Evolutionary conservation across 2,113 vertebrate species (phyloP).

Genomic region (Phrynocephalus versicolor): DNA sequence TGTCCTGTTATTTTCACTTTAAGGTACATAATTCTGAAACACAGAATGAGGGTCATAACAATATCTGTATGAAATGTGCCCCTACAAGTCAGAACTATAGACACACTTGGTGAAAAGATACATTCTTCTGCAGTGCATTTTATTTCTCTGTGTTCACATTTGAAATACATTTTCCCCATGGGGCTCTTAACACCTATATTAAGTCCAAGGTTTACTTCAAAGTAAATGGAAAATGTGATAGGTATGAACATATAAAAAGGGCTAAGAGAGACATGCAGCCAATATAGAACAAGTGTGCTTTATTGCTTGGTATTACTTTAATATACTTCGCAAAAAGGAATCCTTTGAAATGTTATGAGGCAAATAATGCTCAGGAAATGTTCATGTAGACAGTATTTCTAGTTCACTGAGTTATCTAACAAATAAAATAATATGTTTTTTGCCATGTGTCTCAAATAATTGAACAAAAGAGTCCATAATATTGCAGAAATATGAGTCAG

Average conservation of each 20-base stretch:
- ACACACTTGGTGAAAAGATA: conserved; percentile 2
- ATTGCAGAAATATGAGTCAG: not conserved
- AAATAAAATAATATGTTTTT: not conserved
- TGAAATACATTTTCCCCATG: conserved; percentile 10
- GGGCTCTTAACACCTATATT: not conserved
- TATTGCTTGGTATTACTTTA: conserved; percentile 18
- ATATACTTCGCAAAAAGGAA: conserved; percentile 18
- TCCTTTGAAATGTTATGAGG: conserved; percentile 17
- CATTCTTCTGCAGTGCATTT: not conserved
- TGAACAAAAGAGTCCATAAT: not conserved
- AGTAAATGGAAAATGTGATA: conserved; percentile 28
- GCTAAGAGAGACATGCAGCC: not conserved
- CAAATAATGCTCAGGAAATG: not conserved
- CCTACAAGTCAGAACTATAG: conserved; percentile 19
- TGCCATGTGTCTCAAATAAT: not conserved
- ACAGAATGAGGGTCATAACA: conserved; percentile 23
- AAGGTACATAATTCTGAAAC: not conserved
- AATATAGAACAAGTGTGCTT: conserved; percentile 13
- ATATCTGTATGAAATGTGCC: conserved; percentile 31
- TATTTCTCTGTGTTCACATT: not conserved
- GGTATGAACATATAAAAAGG: not conserved
- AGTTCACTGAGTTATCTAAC: not conserved
- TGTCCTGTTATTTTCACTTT: conserved; percentile 8
- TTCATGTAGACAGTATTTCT: not conserved
- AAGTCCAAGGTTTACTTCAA: conserved; percentile 43